These are phyloP conservation scores for Stenodera caucasica DNA, from an alignment of 2,888 invertebrate genomes.

Conservation along the genomic window DNA sequence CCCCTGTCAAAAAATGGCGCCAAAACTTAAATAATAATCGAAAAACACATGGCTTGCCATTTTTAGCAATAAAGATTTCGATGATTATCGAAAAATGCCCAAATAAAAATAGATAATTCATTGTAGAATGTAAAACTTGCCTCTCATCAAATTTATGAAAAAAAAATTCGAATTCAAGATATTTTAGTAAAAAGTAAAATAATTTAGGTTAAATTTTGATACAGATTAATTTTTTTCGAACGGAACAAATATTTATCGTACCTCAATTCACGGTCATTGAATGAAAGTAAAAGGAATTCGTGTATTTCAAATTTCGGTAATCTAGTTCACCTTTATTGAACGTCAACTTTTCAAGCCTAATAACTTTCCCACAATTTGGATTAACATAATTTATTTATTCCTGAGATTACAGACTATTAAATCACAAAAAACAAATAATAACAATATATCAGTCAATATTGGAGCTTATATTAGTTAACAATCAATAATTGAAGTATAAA, in stretches of 20 bases:
- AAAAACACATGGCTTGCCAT: not conserved
- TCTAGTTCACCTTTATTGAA: slow-evolving; percentile 1
- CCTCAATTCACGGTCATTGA: not conserved
- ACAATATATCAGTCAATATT: not conserved
- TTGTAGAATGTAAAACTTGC: too few relatives aligned
- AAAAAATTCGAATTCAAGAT: not conserved
- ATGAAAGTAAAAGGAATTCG: not conserved
- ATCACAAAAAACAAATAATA: not conserved
- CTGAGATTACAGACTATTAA: not conserved
- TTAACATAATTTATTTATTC: not conserved
- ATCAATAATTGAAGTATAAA: not conserved
- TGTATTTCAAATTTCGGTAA: not conserved
- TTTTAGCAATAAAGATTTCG: not conserved
- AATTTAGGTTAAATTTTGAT: too few relatives aligned
- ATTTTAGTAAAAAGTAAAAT: not conserved
- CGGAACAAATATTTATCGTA: too few relatives aligned
- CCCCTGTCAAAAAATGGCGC: not conserved
- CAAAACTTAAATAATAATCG: not conserved
- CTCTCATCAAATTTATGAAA: not conserved
- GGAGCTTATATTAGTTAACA: not conserved
- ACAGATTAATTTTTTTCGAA: too few relatives aligned
- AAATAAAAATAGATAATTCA: not conserved
- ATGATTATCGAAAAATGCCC: not conserved
- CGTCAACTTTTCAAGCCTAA: too few relatives aligned
- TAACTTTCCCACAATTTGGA: not conserved